Evolutionary conservation across 2,888 invertebrate species (phyloP), one percentile per base, ranked within the genome.

Genomic region (Melipona beecheii): DNA sequence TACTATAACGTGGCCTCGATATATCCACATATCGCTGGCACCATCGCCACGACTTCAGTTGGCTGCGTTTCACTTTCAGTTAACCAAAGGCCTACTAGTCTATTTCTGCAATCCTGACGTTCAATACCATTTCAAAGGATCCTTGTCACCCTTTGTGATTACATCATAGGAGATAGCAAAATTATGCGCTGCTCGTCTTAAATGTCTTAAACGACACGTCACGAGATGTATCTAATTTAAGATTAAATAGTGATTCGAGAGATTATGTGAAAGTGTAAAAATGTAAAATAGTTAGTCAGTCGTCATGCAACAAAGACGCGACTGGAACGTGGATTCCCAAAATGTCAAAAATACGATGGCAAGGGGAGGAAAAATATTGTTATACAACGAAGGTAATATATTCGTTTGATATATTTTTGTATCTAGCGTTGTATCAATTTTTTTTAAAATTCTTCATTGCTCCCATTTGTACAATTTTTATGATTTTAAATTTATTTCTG

Each of bases 51-150:
- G 64, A 60, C 60, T 71, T 75, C 58, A 65, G 66, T 60, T 24
- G 43, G 65, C 36, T 52, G 69, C 62, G 69, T 80, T 83, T 83
- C 83, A 83, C 83, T 83, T 83, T 80, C 76, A 73, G 73, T 76
- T 81, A 83, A 73, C 81, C 81, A 56, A 56, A 50, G 27, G 70
- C 64, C 72, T 64, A 24, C 70, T 27, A 60, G 66, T 83, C 75
- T 80, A 76, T 81, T 83, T 83, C 81, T 73, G 75, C 58, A 50
- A 75, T 66, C 56, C 70, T 68, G 83, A 62, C 62, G 78, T 65
- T 74, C 69, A 60, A 36, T 68, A 31, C 65, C 31, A 75, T 80
- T 80, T 75, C 75, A 75, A 83, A 75, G 83, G 80, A 60, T 56
- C 80, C 58, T 71, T 75, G 79, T 75, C 82, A 79, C 49, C 73